Percentiles rank a stretch among this genome's conserved stretches.
Evolutionary conservation across 2,797 vertebrate genomes (phyloP).

Genomic region (Gastrophryne carolinensis): DNA sequence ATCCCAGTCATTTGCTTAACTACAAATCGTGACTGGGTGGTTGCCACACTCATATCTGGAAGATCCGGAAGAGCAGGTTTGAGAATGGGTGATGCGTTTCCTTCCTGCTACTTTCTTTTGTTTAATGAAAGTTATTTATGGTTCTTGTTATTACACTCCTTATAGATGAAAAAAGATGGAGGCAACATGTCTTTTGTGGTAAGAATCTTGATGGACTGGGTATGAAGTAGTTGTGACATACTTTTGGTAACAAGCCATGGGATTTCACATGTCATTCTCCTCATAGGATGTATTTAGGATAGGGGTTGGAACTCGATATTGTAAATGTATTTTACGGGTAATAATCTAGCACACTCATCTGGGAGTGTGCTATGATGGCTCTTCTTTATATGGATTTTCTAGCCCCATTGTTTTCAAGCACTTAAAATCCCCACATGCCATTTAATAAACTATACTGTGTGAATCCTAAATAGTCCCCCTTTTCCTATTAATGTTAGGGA

Average conservation of each 20-base stretch:
- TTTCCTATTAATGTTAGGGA: no score
- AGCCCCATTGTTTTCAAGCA: no score
- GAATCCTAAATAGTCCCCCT: no score
- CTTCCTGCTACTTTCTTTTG: conserved; percentile 5
- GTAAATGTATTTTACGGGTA: no score
- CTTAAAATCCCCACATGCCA: no score
- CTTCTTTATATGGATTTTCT: no score
- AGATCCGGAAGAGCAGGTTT: conserved; percentile 41
- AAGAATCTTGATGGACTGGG: conserved; percentile 20
- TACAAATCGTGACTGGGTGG: neutral
- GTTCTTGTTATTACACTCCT: conserved; percentile 25
- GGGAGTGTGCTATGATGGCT: no score
- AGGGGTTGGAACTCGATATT: neutral
- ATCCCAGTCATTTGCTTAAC: neutral
- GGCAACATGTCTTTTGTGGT: conserved; percentile 24
- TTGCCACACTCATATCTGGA: neutral
- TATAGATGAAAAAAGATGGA: neutral
- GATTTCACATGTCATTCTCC: neutral
- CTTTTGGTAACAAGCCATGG: conserved; percentile 6
- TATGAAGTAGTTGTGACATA: conserved; percentile 15
- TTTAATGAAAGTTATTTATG: conserved; percentile 27
- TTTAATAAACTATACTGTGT: no score
- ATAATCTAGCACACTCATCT: no score
- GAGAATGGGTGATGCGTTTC: conserved; percentile 10
- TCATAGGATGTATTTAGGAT: neutral